Evolutionary conservation across 2,797 vertebrate species (phyloP).

Genomic region (Lacerta bilineata): DNA sequence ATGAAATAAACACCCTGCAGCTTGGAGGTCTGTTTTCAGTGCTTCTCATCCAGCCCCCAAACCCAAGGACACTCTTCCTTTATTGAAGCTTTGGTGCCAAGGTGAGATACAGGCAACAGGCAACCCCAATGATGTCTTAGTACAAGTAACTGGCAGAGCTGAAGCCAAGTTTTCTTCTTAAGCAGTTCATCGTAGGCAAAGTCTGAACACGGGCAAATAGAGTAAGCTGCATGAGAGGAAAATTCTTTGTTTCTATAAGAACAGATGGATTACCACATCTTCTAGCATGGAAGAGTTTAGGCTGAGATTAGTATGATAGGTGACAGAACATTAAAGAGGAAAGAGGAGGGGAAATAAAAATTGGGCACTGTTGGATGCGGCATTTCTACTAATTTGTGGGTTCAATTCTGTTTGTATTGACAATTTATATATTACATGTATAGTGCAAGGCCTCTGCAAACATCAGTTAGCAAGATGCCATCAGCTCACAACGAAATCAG

Average conservation of each 20-base stretch:
- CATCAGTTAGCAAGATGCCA: background rate
- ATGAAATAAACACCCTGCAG: background rate
- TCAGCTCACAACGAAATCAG: background rate
- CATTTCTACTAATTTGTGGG: background rate
- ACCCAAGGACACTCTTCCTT: background rate
- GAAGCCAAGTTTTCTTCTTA: background rate
- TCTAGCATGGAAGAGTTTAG: background rate
- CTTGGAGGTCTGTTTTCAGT: background rate
- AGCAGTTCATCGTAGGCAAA: background rate
- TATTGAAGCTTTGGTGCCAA: background rate
- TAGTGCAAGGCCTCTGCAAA: background rate
- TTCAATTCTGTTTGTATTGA: background rate
- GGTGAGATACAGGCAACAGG: background rate
- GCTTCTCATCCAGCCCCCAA: background rate
- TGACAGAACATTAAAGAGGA: background rate
- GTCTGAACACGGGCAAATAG: background rate
- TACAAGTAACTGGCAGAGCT: background rate
- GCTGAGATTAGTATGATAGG: background rate
- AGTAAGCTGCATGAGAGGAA: background rate
- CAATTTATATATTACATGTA: background rate
- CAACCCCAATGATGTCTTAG: background rate
- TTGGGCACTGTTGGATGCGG: background rate
- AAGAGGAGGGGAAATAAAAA: background rate
- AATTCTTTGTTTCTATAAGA: background rate
- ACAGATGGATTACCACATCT: background rate